These are phyloP conservation scores for Urocynchramus pylzowi DNA, from an alignment of 2,113 vertebrate species.

Conservation along the genomic window DNA sequence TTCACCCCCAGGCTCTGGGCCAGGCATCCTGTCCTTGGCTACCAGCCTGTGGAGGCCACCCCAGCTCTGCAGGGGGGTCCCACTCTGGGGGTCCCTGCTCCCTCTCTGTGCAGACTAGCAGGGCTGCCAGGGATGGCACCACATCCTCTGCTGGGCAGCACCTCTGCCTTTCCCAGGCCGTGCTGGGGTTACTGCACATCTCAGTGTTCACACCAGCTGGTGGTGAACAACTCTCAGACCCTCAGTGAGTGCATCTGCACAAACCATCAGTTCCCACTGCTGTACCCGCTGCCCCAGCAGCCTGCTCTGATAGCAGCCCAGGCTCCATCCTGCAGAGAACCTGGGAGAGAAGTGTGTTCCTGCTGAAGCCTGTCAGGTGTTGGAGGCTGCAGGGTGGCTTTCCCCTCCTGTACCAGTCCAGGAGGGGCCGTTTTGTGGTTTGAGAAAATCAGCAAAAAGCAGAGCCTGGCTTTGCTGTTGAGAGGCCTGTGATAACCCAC, in stretches of 20 bases:
- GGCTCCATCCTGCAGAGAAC: neutral
- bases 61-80: neutral
- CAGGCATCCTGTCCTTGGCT: neutral
- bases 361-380: neutral
- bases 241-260: neutral
- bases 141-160: neutral
- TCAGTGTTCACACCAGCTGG: neutral
- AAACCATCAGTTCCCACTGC: neutral
- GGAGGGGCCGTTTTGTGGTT: neutral
- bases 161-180: neutral
- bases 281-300: rapidly evolving
- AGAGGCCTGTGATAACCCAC: neutral
- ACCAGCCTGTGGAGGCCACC: neutral
- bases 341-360: neutral
- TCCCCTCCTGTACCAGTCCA: neutral
- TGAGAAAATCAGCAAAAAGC: neutral
- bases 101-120: neutral
- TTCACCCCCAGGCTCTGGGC: neutral
- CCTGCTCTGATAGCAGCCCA: rapidly evolving
- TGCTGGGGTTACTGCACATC: rapidly evolving
- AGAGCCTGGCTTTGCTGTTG: neutral
- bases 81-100: neutral
- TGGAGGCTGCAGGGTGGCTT: neutral
- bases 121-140: neutral
- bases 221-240: neutral